Percentiles rank a stretch among this genome's conserved stretches.
phyloP scores from a whole-genome alignment of 2,888 invertebrate species.

The Erebia palarica region DNA sequence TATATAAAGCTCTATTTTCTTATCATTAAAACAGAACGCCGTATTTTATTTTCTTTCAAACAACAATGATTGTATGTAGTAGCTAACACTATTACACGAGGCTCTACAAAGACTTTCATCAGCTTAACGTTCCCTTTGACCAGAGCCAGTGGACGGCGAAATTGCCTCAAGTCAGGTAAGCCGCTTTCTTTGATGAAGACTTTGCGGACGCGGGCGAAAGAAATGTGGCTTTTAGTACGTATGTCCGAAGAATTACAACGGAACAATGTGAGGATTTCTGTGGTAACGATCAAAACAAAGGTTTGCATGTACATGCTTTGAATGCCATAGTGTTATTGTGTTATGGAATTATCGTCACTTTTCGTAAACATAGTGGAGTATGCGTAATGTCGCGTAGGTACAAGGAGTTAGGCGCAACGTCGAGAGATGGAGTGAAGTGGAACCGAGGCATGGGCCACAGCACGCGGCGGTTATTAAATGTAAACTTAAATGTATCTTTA shows the following conservation, averaged over 20 bases:
- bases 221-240: constrained; percentile 39
- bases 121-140: constrained; percentile 66
- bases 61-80: constrained; percentile 27
- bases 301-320: constrained; percentile 22
- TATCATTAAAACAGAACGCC: constrained; percentile 3
- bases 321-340: constrained; percentile 23
- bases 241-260: constrained; percentile 24
- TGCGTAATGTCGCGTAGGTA: background rate
- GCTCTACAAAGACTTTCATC: constrained; percentile 65
- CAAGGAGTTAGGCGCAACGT: background rate
- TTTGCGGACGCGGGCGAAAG: constrained; percentile 42
- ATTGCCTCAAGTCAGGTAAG: constrained; percentile 78
- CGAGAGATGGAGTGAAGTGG: too few relatives aligned
- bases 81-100: constrained; percentile 40
- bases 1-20: background rate
- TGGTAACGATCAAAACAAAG: constrained; percentile 18
- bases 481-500: too few relatives aligned
- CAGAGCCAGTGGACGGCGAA: constrained; percentile 76
- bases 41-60: constrained; percentile 20
- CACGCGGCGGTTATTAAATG: too few relatives aligned
- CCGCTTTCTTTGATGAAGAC: constrained; percentile 72
- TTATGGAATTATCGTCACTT: constrained; percentile 21
- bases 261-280: constrained; percentile 17
- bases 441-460: too few relatives aligned
- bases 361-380: constrained; percentile 7